These are phyloP conservation scores for Alces alces DNA, from an alignment of 2,113 vertebrate genomes.

Conservation along the genomic window DNA sequence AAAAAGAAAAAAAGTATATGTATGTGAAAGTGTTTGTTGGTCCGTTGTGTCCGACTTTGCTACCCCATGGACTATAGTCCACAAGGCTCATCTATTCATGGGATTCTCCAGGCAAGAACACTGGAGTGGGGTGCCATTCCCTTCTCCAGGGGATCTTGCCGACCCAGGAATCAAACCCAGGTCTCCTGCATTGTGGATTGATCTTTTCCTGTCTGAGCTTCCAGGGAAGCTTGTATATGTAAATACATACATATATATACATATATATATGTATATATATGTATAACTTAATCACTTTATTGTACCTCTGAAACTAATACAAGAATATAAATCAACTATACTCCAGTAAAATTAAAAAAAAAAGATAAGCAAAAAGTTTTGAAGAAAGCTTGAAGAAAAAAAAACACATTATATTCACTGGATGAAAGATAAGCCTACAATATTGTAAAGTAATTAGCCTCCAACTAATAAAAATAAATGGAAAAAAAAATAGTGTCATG, in stretches of 20 bases:
- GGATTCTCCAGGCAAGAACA: background rate
- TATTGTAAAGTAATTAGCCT: too few species aligned
- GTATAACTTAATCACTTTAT: background rate
- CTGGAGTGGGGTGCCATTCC: background rate
- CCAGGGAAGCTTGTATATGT: background rate
- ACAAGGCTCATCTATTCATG: background rate
- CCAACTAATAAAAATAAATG: too few species aligned
- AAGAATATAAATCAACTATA: background rate
- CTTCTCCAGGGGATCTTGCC: background rate
- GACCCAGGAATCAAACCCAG: background rate
- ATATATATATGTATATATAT: background rate
- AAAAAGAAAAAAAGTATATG: background rate
- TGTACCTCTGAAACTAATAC: background rate
- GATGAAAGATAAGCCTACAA: background rate
- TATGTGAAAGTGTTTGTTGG: background rate
- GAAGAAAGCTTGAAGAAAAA: background rate
- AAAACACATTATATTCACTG: background rate
- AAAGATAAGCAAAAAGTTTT: background rate
- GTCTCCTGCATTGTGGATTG: background rate
- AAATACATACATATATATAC: background rate
- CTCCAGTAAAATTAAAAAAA: background rate
- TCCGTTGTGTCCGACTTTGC: rapidly evolving
- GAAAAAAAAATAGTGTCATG: too few species aligned
- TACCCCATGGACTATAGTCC: background rate
- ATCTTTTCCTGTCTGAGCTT: background rate